Base-by-base conservation (phyloP, 2,113 vertebrate genomes). In the Sciurus niger region DNA sequence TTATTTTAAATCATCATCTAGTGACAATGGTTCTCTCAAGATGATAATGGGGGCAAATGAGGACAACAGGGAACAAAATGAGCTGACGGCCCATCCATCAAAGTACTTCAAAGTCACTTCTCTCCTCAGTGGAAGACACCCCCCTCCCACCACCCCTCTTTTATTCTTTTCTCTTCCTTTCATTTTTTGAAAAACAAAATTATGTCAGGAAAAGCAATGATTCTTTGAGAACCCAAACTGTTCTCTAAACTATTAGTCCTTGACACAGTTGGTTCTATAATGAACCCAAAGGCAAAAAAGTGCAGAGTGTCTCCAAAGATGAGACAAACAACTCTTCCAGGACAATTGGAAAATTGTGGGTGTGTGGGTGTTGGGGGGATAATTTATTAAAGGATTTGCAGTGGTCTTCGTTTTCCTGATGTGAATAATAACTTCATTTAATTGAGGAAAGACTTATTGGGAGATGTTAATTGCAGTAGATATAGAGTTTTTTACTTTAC, bases 131-230 rank as follows among this genome's bases (percentile, higher is more conserved):
- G 74, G 46, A 94, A 53, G 20, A 28, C 8, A 28, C 60, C 60
- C 8, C 9, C 60, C 55, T 58, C 2, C 60, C 60, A 63, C 60
- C 60, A 63, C 60, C 25, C 74, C 6, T 6, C 9, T 24, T 37
- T 1, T 13, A 18, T 37, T 22, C 34, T 13, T 68, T 6, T 67
- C 37, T 68, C 43, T 53, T 84, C 2, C 51, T 25, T 14, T 18
- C 34, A 34, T 48, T 58, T 55, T 63, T 68, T 28, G 12, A 9
- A 32, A 48, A 60, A 73, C 34, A 67, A 63, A 84, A 13, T 28
- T 25, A 46, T 87, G 13, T 25, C n/a, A 90, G 48, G 70, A 77
- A 96, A 87, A 89, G 20, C 43, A 91, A 10, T 78, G 13, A 89
- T 48, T 94, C 34, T 67, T 78, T 60, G 77, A 87, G 46, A 90